Percentiles rank a stretch among this genome's conserved stretches.
These are phyloP conservation scores for Euura lappo DNA, from an alignment of 1,140 invertebrate species.

Conservation along the genomic window DNA sequence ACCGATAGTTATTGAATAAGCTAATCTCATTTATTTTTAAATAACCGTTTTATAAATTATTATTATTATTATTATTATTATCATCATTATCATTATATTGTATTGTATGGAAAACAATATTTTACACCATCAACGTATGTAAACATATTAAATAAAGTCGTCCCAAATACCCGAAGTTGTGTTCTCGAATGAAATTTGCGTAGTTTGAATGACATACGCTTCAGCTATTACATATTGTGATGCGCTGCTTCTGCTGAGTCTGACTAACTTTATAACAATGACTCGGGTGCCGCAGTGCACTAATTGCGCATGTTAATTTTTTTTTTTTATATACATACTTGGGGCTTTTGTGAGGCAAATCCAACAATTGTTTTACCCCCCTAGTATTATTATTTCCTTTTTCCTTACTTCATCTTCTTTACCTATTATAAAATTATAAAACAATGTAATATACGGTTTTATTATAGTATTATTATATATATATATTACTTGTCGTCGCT, in stretches of 20 bases:
- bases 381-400: conserved; percentile 15
- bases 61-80: conserved; percentile 19
- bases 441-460: conserved; percentile 54
- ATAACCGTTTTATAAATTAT: conserved; percentile 51
- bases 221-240: neutral
- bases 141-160: conserved; percentile 35
- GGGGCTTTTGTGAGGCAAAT: conserved; percentile 55
- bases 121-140: conserved; percentile 54
- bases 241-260: conserved; percentile 28
- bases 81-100: conserved; percentile 45
- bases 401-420: conserved; percentile 17
- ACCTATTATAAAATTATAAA: conserved; percentile 59
- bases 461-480: too few relatives aligned
- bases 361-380: conserved; percentile 16
- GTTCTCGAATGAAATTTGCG: conserved; percentile 43
- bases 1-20: conserved; percentile 39
- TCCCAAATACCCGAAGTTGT: conserved; percentile 26
- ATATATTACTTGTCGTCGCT: conserved; percentile 53
- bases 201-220: conserved; percentile 33
- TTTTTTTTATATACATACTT: conserved; percentile 35
- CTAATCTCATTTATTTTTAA: conserved; percentile 49
- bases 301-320: conserved; percentile 1
- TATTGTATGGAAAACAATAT: conserved; percentile 54
- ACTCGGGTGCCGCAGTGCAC: conserved; percentile 42
- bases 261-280: conserved; percentile 54